Percentiles rank a stretch among this genome's conserved stretches.
These are phyloP conservation scores for Euwallacea similis DNA, from an alignment of 1,140 invertebrate species.

Conservation along the genomic window DNA sequence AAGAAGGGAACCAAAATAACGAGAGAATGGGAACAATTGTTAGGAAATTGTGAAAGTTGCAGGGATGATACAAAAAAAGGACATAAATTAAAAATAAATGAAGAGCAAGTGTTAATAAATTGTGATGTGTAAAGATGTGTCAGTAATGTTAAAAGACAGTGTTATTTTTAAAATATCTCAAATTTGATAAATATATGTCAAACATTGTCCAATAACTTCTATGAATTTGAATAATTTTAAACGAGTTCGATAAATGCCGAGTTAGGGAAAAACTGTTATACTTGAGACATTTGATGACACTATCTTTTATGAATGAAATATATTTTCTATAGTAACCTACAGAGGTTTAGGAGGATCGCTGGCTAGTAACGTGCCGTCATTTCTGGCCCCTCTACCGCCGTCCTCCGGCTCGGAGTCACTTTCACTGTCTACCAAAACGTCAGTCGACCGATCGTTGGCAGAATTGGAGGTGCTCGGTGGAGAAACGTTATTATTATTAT, in stretches of 20 bases:
- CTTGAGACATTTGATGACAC: too few relatives aligned
- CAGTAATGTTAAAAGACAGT: background rate
- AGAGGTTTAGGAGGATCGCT: constrained; percentile 95
- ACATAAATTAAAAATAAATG: constrained; percentile 6
- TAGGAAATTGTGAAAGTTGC: constrained; percentile 11
- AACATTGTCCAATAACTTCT: too few relatives aligned
- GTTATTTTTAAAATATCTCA: too few relatives aligned
- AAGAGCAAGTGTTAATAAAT: constrained; percentile 7
- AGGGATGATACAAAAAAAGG: background rate
- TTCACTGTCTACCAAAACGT: constrained; percentile 66
- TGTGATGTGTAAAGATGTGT: constrained; percentile 2
- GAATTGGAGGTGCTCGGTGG: constrained; percentile 45
- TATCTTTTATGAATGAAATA: too few relatives aligned
- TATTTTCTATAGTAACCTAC: constrained; percentile 64
- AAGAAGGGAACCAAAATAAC: constrained; percentile 42
- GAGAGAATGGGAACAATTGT: constrained; percentile 6
- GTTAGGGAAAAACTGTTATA: too few relatives aligned
- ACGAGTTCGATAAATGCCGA: too few relatives aligned
- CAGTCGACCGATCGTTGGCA: constrained; percentile 52
- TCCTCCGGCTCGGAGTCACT: constrained; percentile 69
- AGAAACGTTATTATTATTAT: constrained; percentile 47
- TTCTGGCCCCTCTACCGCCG: constrained; percentile 68
- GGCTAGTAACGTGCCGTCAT: constrained; percentile 91
- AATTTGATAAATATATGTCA: too few relatives aligned
- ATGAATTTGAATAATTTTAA: too few relatives aligned